phyloP scores from a whole-genome alignment of 2,113 vertebrate genomes.

The Speoplatyrhinus poulsoni region DNA sequence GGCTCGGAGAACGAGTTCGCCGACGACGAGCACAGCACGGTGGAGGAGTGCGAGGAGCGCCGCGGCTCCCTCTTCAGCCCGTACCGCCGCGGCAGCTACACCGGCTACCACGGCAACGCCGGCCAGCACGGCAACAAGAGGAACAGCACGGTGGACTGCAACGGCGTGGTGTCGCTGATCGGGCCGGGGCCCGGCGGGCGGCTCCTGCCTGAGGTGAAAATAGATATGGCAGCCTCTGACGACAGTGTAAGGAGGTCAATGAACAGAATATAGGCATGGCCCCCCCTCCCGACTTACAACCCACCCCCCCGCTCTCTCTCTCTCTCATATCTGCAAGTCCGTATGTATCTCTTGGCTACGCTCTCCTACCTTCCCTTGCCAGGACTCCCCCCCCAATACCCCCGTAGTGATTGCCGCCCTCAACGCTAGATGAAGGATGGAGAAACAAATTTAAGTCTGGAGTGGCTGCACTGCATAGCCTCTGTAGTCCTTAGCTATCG shows the following conservation, averaged over 20 bases:
- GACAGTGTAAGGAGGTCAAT: conserved; percentile 85
- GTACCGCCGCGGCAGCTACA: conserved; percentile 91
- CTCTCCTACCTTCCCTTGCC: conserved; percentile 57
- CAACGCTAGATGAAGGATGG: conserved; percentile 68
- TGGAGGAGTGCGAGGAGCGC: conserved; percentile 94
- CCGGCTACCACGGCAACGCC: conserved; percentile 89
- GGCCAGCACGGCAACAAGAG: conserved; percentile 89
- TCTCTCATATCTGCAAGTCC: conserved; percentile 69
- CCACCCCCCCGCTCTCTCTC: not conserved
- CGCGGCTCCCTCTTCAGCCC: conserved; percentile 96
- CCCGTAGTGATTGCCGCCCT: conserved; percentile 76
- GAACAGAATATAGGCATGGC: conserved; percentile 85
- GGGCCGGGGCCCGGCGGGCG: conserved; percentile 90
- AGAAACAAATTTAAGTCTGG: conserved; percentile 42
- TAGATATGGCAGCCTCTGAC: conserved; percentile 88
- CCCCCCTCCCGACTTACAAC: conserved; percentile 29
- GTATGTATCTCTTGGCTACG: conserved; percentile 74
- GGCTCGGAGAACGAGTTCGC: conserved; percentile 96
- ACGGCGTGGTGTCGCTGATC: conserved; percentile 97
- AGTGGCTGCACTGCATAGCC: not conserved
- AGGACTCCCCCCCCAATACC: conserved; percentile 21
- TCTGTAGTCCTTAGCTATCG: conserved; percentile 12
- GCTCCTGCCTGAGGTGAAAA: conserved; percentile 98
- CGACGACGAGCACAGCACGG: conserved; percentile 96
- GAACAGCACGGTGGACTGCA: conserved; percentile 98